A percentile compares a stretch with the other conserved stretches of the same genome.
Conservation (phyloP, 2,888 invertebrate species). For the Tenthredo mesomela region DNA sequence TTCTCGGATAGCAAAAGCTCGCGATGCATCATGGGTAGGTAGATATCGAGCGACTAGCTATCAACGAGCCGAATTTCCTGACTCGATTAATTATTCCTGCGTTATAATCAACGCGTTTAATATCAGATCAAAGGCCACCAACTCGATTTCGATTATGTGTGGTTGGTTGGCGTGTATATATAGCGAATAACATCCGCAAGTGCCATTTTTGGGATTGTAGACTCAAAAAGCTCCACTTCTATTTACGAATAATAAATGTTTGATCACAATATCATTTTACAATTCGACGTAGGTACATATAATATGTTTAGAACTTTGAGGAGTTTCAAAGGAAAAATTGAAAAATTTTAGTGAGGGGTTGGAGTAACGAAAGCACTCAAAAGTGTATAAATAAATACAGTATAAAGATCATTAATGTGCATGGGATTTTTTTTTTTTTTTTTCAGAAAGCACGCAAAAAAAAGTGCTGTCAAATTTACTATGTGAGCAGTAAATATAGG, state of each 20-base stretch:
- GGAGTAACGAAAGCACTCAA: neutral
- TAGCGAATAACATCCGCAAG: neutral
- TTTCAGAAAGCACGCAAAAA: too few species aligned
- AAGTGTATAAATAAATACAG: neutral
- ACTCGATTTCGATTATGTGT: neutral
- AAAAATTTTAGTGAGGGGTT: too few species aligned
- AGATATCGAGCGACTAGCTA: conserved; percentile 33
- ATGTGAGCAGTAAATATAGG: too few species aligned
- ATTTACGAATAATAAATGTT: neutral
- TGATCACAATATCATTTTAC: neutral
- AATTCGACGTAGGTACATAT: neutral
- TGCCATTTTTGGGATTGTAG: neutral
- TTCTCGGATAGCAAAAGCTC: conserved; percentile 4
- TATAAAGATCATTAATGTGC: neutral
- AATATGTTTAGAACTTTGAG: too few species aligned
- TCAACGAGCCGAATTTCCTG: conserved; percentile 37
- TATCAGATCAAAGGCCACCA: neutral
- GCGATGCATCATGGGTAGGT: conserved; percentile 28
- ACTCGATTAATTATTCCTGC: conserved; percentile 45
- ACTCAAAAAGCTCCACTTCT: neutral
- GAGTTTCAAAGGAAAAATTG: neutral
- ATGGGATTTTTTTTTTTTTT: neutral
- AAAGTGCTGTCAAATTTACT: too few species aligned
- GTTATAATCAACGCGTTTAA: conserved; percentile 45
- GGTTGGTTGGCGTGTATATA: neutral